Conservation (phyloP, 2,888 invertebrate genomes). For the Cephus rjabovi region DNA sequence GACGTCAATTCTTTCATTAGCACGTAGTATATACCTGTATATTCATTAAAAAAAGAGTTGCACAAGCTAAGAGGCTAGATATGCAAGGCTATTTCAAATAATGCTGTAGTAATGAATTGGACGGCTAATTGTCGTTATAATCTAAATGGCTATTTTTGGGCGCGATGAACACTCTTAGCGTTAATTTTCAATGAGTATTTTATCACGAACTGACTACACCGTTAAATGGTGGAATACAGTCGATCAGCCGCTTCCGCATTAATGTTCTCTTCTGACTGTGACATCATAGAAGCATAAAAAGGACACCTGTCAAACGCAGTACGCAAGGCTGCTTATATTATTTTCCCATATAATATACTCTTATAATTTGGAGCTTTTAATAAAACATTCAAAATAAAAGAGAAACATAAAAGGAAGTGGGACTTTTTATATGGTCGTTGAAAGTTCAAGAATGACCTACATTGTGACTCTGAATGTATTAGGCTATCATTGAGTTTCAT, state of each 20-base stretch:
- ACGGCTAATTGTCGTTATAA: neutral
- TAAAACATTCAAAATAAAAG: neutral
- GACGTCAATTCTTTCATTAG: neutral
- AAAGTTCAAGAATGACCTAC: neutral
- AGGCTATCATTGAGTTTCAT: neutral
- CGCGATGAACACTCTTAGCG: neutral
- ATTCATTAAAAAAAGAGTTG: neutral
- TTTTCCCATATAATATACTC: neutral
- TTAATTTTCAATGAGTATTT: neutral
- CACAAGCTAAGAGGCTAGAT: neutral
- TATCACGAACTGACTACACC: neutral
- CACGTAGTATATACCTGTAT: neutral
- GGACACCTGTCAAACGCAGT: neutral
- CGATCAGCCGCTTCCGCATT: neutral
- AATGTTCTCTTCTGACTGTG: neutral
- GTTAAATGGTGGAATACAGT: neutral
- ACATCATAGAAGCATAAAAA: neutral
- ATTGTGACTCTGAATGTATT: neutral
- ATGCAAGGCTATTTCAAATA: neutral
- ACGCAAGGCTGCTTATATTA: neutral
- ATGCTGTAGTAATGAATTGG: neutral
- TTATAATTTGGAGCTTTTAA: neutral
- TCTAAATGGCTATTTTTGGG: neutral
- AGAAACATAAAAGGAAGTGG: neutral
- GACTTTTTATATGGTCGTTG: neutral